Conservation (phyloP, 1,140 invertebrate genomes). For the Colletes latitarsis region DNA sequence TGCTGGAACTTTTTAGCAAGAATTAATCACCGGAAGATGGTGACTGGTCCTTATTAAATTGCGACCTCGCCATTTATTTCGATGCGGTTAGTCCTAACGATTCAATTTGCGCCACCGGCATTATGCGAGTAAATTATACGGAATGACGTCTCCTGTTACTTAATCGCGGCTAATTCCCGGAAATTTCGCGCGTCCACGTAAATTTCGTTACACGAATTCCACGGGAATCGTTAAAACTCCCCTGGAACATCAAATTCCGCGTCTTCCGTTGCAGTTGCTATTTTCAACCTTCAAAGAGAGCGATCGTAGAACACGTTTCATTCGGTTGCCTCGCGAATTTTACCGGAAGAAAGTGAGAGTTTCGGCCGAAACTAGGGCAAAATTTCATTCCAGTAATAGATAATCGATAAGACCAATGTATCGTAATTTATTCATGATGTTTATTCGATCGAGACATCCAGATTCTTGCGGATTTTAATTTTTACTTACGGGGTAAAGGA, state of each 20-base stretch:
- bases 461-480: too few species aligned
- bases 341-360: too few species aligned
- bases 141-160: conserved; percentile 50
- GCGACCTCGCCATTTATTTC: conserved; percentile 77
- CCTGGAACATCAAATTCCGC: neutral
- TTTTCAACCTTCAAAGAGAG: too few species aligned
- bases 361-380: too few species aligned
- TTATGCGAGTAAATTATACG: conserved; percentile 66
- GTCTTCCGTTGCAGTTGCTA: neutral
- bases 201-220: conserved; percentile 29
- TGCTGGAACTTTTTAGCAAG: conserved; percentile 77
- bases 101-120: conserved; percentile 62
- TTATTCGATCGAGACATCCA: too few species aligned
- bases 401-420: too few species aligned
- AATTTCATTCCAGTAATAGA: too few species aligned
- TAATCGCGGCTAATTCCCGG: conserved; percentile 32
- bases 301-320: too few species aligned
- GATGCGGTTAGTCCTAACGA: conserved; percentile 68
- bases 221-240: conserved; percentile 25
- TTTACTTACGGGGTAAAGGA: too few species aligned
- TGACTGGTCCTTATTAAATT: conserved; percentile 80
- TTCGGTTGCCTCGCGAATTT: too few species aligned
- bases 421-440: too few species aligned
- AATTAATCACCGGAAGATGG: conserved; percentile 80
- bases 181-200: conserved; percentile 14